Conservation (phyloP, 1,140 invertebrate genomes). For the Caenorhabditis tropicalis region DNA sequence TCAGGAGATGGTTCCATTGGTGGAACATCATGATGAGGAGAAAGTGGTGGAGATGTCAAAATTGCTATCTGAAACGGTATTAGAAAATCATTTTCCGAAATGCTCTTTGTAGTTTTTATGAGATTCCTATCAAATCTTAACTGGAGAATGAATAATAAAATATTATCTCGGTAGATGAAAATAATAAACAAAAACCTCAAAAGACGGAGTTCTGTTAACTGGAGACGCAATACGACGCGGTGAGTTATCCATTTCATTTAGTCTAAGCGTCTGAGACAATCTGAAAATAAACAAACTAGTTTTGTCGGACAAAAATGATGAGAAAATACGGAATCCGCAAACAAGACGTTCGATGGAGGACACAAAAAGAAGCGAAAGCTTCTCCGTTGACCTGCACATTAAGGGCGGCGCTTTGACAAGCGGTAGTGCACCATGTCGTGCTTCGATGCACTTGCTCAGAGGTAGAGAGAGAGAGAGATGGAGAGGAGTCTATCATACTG, state of each 20-base stretch:
- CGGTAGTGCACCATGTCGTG: constrained; percentile 18
- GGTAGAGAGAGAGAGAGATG: too few species aligned
- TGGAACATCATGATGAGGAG: constrained; percentile 5
- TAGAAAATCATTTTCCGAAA: too few species aligned
- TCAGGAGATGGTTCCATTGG: constrained; percentile 14
- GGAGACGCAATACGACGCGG: constrained; percentile 1
- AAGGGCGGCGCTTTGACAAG: constrained; percentile 26
- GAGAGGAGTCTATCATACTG: neutral
- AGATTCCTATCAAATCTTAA: too few species aligned
- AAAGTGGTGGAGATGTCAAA: neutral
- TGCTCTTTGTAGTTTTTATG: too few species aligned
- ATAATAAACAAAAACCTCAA: neutral
- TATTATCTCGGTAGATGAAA: neutral
- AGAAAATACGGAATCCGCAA: neutral
- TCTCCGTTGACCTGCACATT: neutral
- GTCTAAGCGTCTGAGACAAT: neutral
- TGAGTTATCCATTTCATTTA: constrained; percentile 27
- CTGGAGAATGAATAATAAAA: too few species aligned
- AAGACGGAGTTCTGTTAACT: constrained; percentile 27
- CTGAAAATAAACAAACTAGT: neutral
- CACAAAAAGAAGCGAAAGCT: constrained; percentile 1
- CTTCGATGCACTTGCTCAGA: constrained; percentile 20
- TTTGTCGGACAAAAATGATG: neutral
- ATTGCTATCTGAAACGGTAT: constrained; percentile 37
- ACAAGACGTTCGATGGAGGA: constrained; percentile 15